phyloP scores from a whole-genome alignment of 1,140 invertebrate genomes.

The Watersipora subatra region DNA sequence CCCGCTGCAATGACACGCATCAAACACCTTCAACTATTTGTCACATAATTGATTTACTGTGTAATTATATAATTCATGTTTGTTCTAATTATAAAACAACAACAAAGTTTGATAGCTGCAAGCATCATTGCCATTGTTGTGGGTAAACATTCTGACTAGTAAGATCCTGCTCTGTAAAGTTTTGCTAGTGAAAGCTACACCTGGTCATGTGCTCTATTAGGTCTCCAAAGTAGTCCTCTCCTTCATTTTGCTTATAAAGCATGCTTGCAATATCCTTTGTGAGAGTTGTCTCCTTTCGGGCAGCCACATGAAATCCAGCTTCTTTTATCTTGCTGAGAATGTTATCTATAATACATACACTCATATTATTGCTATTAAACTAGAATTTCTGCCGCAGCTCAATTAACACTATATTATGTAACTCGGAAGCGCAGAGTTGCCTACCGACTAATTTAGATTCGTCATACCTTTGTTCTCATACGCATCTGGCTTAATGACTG shows the following conservation, averaged over 20 bases:
- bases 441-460: too few species aligned
- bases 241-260: slow-evolving; percentile 29
- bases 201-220: slow-evolving; percentile 33
- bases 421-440: too few species aligned
- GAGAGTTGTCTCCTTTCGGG: slow-evolving; percentile 31
- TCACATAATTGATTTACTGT: too few species aligned
- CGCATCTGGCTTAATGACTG: slow-evolving; percentile 36
- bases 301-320: slow-evolving; percentile 35
- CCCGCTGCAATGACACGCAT: slow-evolving; percentile 29
- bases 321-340: slow-evolving; percentile 37
- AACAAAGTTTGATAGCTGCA: neutral
- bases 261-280: slow-evolving; percentile 27
- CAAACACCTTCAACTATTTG: too few species aligned
- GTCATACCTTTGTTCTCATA: slow-evolving; percentile 28
- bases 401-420: too few species aligned
- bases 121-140: too few species aligned
- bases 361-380: neutral
- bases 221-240: slow-evolving; percentile 33
- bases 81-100: neutral
- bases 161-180: too few species aligned
- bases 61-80: neutral
- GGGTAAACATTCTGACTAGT: too few species aligned
- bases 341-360: slow-evolving; percentile 25
- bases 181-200: too few species aligned
- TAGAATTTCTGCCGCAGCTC: too few species aligned